phyloP scores from a whole-genome alignment of 2,888 invertebrate genomes.

The Tiliacea citrago region DNA sequence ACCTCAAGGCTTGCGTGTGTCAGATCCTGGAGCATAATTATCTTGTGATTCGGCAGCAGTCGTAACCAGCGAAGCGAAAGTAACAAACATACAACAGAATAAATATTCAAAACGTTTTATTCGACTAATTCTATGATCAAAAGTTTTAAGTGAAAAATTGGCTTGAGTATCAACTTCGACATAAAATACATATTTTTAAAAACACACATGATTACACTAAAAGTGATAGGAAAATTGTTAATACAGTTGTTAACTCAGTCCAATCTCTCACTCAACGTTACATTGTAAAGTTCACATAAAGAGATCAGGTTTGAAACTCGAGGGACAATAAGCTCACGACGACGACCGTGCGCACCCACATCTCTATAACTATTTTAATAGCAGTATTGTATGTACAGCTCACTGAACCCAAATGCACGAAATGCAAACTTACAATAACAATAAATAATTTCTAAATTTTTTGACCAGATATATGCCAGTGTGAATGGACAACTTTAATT shows the following conservation, averaged over 20 bases:
- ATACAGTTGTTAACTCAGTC: constrained; percentile 67
- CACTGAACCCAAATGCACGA: constrained; percentile 82
- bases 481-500: constrained; percentile 89
- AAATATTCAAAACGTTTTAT: constrained; percentile 85
- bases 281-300: constrained; percentile 87
- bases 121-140: constrained; percentile 87
- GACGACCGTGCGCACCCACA: constrained; percentile 61
- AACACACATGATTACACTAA: constrained; percentile 64
- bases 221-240: constrained; percentile 57
- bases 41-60: not conserved
- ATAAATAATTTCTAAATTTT: constrained; percentile 85
- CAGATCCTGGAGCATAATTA: not conserved
- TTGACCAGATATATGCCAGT: constrained; percentile 88
- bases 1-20: not conserved
- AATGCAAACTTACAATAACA: constrained; percentile 87
- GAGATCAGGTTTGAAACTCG: constrained; percentile 85
- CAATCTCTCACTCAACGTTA: constrained; percentile 82
- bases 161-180: constrained; percentile 67
- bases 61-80: not conserved
- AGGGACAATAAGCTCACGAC: constrained; percentile 82
- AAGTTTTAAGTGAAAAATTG: constrained; percentile 83
- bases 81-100: constrained; percentile 63
- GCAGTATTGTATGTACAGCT: constrained; percentile 78
- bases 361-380: constrained; percentile 63
- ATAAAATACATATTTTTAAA: constrained; percentile 59